Base-by-base conservation (phyloP, 2,797 vertebrate species). In the Anomalospiza imberbis region DNA sequence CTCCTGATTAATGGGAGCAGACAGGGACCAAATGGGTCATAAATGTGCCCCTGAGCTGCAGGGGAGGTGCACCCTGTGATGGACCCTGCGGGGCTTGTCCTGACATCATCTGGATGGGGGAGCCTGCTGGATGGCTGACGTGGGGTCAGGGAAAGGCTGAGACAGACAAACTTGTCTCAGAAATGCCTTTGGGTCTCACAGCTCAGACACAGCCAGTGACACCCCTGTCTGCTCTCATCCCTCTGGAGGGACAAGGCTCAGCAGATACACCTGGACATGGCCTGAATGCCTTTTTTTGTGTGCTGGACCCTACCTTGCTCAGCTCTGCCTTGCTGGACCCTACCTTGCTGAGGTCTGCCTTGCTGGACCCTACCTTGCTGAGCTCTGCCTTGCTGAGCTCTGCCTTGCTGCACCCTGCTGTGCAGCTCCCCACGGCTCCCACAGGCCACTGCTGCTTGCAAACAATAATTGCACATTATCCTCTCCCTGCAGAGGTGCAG, bases 1-100 rank as follows among this genome's bases (percentile, higher is more conserved):
- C 18, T 73, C 76, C 62, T 71, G 34, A 31, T n/a, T 91, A 74
- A 86, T 42, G 55, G 74, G 57, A 93, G 42, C 48, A 77, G 96
- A 88, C 76, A 88, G 70, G 47, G 62, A 91, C 82, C 75, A 88
- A 86, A 89, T 28, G 87, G 91, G 93, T 94, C 85, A 92, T 81
- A 94, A 95, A 85, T 0, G 6, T 86, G 63, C 60, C 85, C 57
- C 29, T 28, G 25, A 82, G 83, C 73, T 90, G 58, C 45, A 66
- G 55, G 29, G 72, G 83, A 70, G 61, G 15, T 90, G 42, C 60
- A 68, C 13, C 29, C 79, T 62, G 40, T 70, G 83, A 61, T 58
- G 66, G 7, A 25, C 24, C 91, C 77, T 12, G 24, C 48, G 50
- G 83, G 50, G 7, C 40, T 88, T 48, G 47, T 91, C 54, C 85